Conservation (phyloP, 2,797 vertebrate genomes). For the Synanceia verrucosa region DNA sequence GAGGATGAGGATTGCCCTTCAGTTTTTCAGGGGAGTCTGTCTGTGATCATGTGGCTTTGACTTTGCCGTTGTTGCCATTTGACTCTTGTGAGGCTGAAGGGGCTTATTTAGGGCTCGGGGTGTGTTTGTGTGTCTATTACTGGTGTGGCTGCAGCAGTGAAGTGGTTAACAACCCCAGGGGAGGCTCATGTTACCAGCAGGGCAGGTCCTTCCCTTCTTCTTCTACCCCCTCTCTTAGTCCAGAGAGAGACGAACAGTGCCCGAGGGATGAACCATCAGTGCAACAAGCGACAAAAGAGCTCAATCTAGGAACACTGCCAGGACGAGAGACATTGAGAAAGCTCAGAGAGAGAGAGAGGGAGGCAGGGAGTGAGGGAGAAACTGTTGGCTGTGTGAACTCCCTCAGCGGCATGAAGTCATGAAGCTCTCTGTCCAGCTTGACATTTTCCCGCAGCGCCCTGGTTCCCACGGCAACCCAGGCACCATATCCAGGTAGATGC, state of each 20-base stretch:
- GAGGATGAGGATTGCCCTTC: constrained; percentile 47
- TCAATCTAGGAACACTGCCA: constrained; percentile 61
- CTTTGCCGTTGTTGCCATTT: constrained; percentile 51
- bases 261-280: constrained; percentile 68
- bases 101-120: constrained; percentile 58
- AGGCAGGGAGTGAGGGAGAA: constrained; percentile 15
- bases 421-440: constrained; percentile 76
- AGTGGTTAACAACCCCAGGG: constrained; percentile 76
- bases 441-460: constrained; percentile 64
- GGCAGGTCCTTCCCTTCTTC: constrained; percentile 62
- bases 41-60: constrained; percentile 65
- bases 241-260: constrained; percentile 64
- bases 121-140: constrained; percentile 52
- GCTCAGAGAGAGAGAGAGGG: constrained; percentile 10
- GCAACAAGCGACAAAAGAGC: constrained; percentile 67
- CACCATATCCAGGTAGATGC: constrained; percentile 70
- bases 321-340: constrained; percentile 24
- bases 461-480: constrained; percentile 74
- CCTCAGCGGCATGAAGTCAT: constrained; percentile 74
- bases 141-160: constrained; percentile 66
- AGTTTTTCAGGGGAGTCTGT: constrained; percentile 35
- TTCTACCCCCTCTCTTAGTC: constrained; percentile 34
- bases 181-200: constrained; percentile 74
- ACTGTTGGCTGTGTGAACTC: constrained; percentile 50
- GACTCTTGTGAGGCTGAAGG: constrained; percentile 51